phyloP scores from a whole-genome alignment of 1,140 invertebrate genomes.

The Lepidostoma basale region DNA sequence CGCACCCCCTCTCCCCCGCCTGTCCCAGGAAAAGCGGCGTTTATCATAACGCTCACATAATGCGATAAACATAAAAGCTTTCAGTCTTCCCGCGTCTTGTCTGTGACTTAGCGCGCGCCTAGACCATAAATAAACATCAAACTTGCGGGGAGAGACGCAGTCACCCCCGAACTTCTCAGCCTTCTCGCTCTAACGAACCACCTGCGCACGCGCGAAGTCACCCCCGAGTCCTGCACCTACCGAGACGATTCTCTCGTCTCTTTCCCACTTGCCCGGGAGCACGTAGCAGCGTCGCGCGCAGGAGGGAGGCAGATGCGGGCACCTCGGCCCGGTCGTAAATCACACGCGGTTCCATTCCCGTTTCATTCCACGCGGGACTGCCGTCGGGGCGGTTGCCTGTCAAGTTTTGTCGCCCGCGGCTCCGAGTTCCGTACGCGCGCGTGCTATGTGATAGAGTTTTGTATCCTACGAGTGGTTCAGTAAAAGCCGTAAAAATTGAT shows the following conservation, averaged over 20 bases:
- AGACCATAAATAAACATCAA: conserved; percentile 42
- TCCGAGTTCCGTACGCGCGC: background rate
- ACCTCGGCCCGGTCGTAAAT: conserved; percentile 62
- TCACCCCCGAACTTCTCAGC: conserved; percentile 50
- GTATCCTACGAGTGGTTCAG: conserved; percentile 7
- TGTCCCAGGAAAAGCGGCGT: conserved; percentile 16
- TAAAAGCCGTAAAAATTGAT: conserved; percentile 37
- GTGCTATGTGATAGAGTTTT: conserved; percentile 25
- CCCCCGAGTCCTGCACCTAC: conserved; percentile 1
- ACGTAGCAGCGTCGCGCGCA: conserved; percentile 2
- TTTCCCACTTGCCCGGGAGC: background rate
- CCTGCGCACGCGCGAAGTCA: conserved; percentile 35
- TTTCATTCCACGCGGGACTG: conserved; percentile 61
- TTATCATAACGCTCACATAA: conserved; percentile 33
- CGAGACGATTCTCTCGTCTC: background rate
- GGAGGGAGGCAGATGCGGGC: conserved; percentile 30
- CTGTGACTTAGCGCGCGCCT: conserved; percentile 31
- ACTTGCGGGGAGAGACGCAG: conserved; percentile 25
- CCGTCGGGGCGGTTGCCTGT: conserved; percentile 55
- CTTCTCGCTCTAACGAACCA: conserved; percentile 50
- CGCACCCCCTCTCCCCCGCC: too few relatives aligned
- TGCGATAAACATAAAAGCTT: conserved; percentile 34
- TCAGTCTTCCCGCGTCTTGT: conserved; percentile 36
- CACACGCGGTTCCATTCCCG: conserved; percentile 48
- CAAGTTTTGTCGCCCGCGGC: conserved; percentile 15